These are phyloP conservation scores for Sus cebifrons DNA, from an alignment of 2,797 vertebrate genomes.

Conservation along the genomic window DNA sequence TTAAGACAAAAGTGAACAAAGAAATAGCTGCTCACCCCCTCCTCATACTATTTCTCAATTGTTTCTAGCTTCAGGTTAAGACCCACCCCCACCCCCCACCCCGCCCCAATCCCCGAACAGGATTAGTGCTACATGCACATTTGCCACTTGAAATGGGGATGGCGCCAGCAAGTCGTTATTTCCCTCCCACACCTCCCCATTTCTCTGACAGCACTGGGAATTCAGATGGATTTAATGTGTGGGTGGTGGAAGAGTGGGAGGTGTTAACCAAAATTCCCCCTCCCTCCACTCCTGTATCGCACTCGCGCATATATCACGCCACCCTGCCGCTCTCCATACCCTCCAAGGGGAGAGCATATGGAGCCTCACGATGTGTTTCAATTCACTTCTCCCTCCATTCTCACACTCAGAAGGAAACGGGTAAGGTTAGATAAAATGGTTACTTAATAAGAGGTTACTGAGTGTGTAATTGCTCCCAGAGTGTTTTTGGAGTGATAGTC, in stretches of 20 bases:
- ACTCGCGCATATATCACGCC: not conserved
- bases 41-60: not conserved
- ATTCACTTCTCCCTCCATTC: conserved; percentile 61
- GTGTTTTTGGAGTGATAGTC: conserved; percentile 70
- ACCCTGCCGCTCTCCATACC: not conserved
- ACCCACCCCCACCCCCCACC: not conserved
- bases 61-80: not conserved
- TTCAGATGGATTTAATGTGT: conserved; percentile 26
- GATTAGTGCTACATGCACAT: not conserved
- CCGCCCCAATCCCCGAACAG: not conserved
- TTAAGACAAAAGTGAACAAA: not conserved
- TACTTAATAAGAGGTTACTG: conserved; percentile 78
- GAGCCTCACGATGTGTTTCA: not conserved
- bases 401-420: conserved; percentile 60
- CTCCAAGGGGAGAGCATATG: not conserved
- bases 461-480: conserved; percentile 79
- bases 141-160: conserved; percentile 15
- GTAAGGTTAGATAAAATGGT: conserved; percentile 70
- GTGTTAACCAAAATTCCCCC: conserved; percentile 46
- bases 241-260: conserved; percentile 51
- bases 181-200: conserved; percentile 37
- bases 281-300: not conserved
- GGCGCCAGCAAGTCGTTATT: not conserved
- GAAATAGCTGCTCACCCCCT: not conserved
- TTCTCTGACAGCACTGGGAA: conserved; percentile 61